Percentiles rank a stretch among this genome's conserved stretches.
phyloP scores from a whole-genome alignment of 2,888 invertebrate species.

The Biston betularia region DNA sequence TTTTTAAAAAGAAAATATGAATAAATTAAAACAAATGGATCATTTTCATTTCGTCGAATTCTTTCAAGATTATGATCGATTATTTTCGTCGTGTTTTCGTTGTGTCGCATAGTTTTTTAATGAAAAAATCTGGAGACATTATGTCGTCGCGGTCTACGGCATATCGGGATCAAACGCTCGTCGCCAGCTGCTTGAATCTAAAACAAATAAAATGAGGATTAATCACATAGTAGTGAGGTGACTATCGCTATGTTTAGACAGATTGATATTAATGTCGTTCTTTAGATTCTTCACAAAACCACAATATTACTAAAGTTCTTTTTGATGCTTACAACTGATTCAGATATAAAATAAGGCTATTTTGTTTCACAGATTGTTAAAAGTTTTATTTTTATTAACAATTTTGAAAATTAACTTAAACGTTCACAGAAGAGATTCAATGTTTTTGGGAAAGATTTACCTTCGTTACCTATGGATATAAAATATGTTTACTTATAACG shows the following conservation, averaged over 20 bases:
- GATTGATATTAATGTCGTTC: conserved; percentile 31
- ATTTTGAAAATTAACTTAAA: no score
- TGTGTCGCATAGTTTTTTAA: conserved; percentile 53
- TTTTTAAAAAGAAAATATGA: conserved; percentile 32
- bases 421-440: no score
- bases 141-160: conserved; percentile 73
- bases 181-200: conserved; percentile 77
- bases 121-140: conserved; percentile 73
- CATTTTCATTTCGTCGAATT: conserved; percentile 69
- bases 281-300: conserved; percentile 16
- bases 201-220: conserved; percentile 83
- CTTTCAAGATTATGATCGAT: conserved; percentile 79
- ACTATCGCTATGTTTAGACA: conserved; percentile 40
- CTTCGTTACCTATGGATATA: no score
- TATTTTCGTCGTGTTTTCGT: conserved; percentile 78
- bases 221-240: conserved; percentile 80
- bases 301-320: not conserved
- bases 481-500: no score
- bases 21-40: conserved; percentile 62
- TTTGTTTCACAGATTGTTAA: no score
- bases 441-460: no score
- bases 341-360: not conserved
- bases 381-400: no score
- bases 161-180: conserved; percentile 81
- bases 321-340: not conserved